Conservation (phyloP, 2,113 vertebrate genomes). For the Cacatua alba region DNA sequence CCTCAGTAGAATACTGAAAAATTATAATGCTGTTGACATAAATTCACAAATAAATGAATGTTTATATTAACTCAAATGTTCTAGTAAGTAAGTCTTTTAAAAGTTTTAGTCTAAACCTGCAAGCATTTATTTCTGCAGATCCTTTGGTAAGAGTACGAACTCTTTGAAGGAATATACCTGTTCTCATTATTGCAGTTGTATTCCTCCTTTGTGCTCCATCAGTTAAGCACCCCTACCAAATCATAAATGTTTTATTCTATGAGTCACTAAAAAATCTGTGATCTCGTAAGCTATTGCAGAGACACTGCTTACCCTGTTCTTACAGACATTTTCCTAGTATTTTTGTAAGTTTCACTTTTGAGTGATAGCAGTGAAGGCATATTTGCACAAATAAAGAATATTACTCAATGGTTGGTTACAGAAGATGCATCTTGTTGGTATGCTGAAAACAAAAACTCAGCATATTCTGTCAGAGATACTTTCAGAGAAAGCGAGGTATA, state of each 20-base stretch:
- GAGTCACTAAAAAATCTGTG: not conserved
- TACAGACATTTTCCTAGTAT: not conserved
- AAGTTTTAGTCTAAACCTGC: not conserved
- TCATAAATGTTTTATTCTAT: not conserved
- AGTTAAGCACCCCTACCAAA: not conserved
- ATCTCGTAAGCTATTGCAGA: not conserved
- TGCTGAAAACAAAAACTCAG: not conserved
- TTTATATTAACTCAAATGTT: not conserved
- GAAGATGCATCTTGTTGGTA: not conserved
- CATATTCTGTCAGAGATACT: not conserved
- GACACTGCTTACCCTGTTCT: not conserved
- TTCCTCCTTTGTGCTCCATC: not conserved
- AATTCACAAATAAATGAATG: not conserved
- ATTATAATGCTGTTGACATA: not conserved
- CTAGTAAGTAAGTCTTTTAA: not conserved
- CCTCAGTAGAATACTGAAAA: not conserved
- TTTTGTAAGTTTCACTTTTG: not conserved
- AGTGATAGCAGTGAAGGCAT: not conserved
- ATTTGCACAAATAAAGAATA: not conserved
- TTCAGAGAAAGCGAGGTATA: not conserved
- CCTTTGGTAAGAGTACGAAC: not conserved
- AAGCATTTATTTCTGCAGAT: not conserved
- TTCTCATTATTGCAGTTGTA: not conserved
- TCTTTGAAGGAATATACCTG: not conserved
- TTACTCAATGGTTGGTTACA: not conserved